Base-by-base conservation (phyloP, 2,113 vertebrate species). In the Microtus richardsoni region DNA sequence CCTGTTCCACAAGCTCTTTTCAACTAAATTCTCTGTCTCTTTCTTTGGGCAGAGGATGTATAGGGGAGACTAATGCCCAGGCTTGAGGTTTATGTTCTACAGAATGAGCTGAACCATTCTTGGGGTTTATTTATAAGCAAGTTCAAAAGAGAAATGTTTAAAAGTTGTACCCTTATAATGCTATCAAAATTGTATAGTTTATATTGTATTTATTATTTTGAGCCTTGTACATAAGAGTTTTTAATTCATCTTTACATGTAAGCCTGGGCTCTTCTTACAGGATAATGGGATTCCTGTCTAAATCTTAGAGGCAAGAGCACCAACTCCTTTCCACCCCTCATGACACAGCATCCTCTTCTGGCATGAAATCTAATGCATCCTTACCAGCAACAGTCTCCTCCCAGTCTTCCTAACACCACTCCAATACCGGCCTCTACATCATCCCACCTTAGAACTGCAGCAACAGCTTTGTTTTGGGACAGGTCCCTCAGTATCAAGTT, bases 211-310 rank as follows among this genome's bases (percentile, higher is more conserved):
- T 75, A 22, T 95, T 88, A 93, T 79, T 41, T 89, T 36, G n/a
- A 88, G 4, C 30, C 86, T 96, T 91, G 30, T 93, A 58, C 77
- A 74, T 47, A 41, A 47, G 68, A 97, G 47, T 71, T 95, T 94
- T 96, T 36, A 91, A 10, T 90, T 96, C 39, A 95, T 68, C 58
- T 93, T 96, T 90, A 88, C n/a, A 82, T 89, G 60, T 79, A 94
- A 93, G 4, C 71, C 11, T 73, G 0, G 85, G 44, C 64, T 96
- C 44, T 91, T 93, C 33, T 93, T 92, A 82, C 19, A 89, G 52
- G 91, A 95, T 91, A 93, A 47, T 73, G 9, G 5, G 0, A 13
- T 90, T 58, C 78, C 26, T 88, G 54, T 77, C 26, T 74, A n/a
- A 91, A 92, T 90, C 10, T 82, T 78, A 83, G 13, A 92, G 36